These are phyloP conservation scores for Streptopelia turtur DNA, from an alignment of 2,797 vertebrate species.

Conservation along the genomic window DNA sequence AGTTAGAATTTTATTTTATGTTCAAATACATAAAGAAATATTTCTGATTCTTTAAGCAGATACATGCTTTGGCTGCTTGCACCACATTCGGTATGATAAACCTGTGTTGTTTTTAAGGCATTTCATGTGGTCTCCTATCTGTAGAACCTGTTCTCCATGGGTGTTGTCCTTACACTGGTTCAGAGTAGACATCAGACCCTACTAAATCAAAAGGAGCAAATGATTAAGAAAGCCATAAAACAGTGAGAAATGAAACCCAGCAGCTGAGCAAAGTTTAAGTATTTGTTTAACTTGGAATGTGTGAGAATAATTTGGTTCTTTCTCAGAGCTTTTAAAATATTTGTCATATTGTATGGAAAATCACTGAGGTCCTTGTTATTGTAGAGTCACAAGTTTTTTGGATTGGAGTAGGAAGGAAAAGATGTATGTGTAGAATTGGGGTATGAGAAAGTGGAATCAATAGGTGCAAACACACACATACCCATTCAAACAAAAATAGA, in stretches of 20 bases:
- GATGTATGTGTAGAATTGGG: rapidly evolving
- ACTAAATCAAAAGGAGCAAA: not conserved
- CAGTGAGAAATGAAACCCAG: not conserved
- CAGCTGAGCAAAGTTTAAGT: not conserved
- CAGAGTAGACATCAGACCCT: not conserved
- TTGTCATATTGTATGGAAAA: not conserved
- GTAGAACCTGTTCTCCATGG: not conserved
- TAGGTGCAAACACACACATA: not conserved
- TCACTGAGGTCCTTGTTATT: not conserved
- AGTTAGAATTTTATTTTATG: not conserved
- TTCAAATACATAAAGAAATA: not conserved
- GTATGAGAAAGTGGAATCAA: not conserved
- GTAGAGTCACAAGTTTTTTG: not conserved
- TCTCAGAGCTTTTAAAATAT: not conserved
- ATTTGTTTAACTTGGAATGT: not conserved
- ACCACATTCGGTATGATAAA: not conserved
- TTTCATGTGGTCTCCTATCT: not conserved
- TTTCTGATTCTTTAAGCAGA: not conserved
- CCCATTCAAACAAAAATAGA: not conserved
- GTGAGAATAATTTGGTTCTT: not conserved
- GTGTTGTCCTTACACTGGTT: not conserved
- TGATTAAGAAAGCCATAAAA: not conserved
- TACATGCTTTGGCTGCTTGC: not conserved
- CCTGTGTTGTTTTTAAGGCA: not conserved
- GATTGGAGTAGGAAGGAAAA: not conserved